Evolutionary conservation across 1,140 invertebrate genomes (phyloP).

Genomic region (Drosophila oshimai): DNA sequence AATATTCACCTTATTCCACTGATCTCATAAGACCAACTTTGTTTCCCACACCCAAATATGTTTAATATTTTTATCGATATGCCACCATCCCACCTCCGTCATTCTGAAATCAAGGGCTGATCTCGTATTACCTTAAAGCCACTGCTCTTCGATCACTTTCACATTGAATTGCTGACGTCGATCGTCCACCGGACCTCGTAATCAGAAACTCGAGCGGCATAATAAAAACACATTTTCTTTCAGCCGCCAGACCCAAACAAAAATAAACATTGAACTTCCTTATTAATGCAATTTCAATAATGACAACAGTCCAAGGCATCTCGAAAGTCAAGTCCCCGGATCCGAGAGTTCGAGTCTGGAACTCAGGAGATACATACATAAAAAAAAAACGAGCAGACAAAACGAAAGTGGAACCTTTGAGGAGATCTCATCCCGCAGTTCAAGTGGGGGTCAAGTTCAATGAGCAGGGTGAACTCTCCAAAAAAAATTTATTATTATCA

Average conservation of each 20-base stretch:
- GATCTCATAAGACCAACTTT: too few species aligned
- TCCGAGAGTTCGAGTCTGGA: constrained; percentile 20
- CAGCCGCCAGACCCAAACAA: constrained; percentile 43
- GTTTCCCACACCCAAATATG: neutral
- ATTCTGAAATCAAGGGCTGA: neutral
- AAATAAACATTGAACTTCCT: constrained; percentile 78
- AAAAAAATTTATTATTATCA: constrained; percentile 24
- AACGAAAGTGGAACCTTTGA: constrained; percentile 50
- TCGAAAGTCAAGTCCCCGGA: constrained; percentile 23
- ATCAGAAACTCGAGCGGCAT: constrained; percentile 16
- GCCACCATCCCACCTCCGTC: neutral
- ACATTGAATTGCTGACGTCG: constrained; percentile 27
- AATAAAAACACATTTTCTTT: constrained; percentile 15
- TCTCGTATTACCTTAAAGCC: constrained; percentile 4
- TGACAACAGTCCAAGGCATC: constrained; percentile 30
- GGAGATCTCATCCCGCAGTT: constrained; percentile 2
- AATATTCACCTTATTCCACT: neutral
- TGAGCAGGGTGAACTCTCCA: constrained; percentile 20
- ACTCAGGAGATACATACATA: constrained; percentile 24
- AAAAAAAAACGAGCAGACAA: constrained; percentile 61
- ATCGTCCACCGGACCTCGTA: constrained; percentile 12
- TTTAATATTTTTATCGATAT: neutral
- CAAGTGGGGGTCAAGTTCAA: constrained; percentile 36
- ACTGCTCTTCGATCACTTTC: constrained; percentile 14
- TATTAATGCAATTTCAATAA: constrained; percentile 80